Conservation (phyloP, 2,888 invertebrate genomes). For the Caprella mutica region DNA sequence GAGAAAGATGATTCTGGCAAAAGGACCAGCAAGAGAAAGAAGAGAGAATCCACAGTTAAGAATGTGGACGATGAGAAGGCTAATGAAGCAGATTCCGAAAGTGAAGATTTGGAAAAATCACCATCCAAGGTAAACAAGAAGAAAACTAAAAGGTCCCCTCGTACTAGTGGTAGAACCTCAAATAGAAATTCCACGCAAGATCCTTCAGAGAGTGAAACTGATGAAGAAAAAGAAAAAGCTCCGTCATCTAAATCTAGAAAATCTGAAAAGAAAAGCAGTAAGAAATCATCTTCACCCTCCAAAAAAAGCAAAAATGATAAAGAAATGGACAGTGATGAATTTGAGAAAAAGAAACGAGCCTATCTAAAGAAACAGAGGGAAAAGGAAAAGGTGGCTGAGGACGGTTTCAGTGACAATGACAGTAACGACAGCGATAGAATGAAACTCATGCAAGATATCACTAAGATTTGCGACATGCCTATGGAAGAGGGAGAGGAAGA, state of each 20-base stretch:
- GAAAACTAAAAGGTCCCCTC: no score
- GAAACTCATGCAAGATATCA: background rate
- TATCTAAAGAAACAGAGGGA: background rate
- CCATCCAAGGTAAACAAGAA: no score
- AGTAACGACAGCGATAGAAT: no score
- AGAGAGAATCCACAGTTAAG: no score
- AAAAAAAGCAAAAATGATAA: conserved; percentile 3
- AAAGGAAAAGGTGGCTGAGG: background rate
- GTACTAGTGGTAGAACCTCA: background rate
- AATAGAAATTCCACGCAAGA: background rate
- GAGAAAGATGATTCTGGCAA: no score
- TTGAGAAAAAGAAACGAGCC: conserved; percentile 3
- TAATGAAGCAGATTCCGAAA: no score
- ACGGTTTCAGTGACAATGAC: background rate
- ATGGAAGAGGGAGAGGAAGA: background rate
- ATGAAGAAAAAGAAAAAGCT: background rate
- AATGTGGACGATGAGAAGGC: no score
- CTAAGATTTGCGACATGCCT: no score
- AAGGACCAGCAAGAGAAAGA: no score
- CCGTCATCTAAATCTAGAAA: background rate
- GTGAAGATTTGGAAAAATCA: no score
- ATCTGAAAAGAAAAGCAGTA: no score
- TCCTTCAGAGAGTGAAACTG: background rate
- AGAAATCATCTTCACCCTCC: no score
- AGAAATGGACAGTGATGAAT: conserved; percentile 10